Conservation (phyloP, 2,888 invertebrate species). For the Nemotelus nigrinus region DNA sequence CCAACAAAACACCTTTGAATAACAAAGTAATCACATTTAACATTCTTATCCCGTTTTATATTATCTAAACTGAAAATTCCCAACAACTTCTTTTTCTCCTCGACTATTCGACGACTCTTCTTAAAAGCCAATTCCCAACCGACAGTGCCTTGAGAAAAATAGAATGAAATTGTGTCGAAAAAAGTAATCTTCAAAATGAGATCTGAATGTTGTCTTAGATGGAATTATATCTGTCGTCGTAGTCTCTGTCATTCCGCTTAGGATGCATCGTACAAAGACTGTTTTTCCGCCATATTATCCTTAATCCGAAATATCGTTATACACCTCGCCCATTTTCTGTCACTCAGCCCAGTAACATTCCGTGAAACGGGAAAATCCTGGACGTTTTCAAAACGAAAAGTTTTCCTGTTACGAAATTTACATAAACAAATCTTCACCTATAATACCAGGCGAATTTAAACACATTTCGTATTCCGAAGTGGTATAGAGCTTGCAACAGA, state of each 20-base stretch:
- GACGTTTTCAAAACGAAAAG: conserved; percentile 44
- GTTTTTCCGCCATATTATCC: conserved; percentile 38
- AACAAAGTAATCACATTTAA: conserved; percentile 26
- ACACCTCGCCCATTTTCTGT: not conserved
- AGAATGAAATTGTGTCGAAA: conserved; percentile 39
- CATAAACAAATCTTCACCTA: conserved; percentile 50
- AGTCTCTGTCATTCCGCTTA: conserved; percentile 8
- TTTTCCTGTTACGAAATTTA: conserved; percentile 51
- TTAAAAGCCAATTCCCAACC: conserved; percentile 30
- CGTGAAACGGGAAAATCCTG: conserved; percentile 34
- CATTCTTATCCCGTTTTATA: conserved; percentile 35
- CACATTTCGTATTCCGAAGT: conserved; percentile 45
- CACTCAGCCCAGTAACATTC: not conserved
- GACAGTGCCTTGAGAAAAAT: not conserved
- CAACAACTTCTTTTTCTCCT: not conserved
- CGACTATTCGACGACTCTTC: conserved; percentile 10
- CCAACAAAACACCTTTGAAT: not conserved
- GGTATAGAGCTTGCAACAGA: conserved; percentile 24
- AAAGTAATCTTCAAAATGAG: conserved; percentile 36
- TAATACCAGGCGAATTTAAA: conserved; percentile 30
- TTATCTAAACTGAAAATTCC: conserved; percentile 25
- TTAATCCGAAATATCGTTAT: not conserved
- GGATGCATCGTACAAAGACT: conserved; percentile 26
- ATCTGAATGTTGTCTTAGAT: conserved; percentile 26
- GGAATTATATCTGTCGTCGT: conserved; percentile 31